Conservation (phyloP, 2,113 vertebrate species). For the Catagonus wagneri region DNA sequence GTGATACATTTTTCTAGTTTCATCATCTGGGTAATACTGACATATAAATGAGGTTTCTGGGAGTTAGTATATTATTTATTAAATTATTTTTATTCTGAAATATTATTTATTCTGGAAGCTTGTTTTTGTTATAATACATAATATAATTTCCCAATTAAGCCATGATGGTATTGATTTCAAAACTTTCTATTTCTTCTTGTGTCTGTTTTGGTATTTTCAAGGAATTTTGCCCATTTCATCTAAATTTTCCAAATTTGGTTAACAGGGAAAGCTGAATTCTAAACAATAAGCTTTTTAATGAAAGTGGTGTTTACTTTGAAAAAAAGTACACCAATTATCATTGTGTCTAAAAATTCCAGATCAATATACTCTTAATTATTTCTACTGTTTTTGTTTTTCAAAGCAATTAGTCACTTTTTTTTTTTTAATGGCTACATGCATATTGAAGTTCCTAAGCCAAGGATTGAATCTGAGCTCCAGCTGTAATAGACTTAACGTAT, state of each 20-base stretch:
- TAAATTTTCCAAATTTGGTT: neutral
- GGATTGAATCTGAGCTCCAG: too few species aligned
- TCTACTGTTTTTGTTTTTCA: neutral
- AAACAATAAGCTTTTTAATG: neutral
- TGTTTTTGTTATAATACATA: neutral
- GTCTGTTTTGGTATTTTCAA: neutral
- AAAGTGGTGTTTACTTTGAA: neutral
- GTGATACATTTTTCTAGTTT: neutral
- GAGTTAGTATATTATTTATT: neutral
- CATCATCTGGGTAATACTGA: neutral
- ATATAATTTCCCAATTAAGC: neutral
- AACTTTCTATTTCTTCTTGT: neutral
- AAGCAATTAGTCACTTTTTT: neutral
- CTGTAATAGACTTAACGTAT: neutral
- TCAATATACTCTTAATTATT: neutral
- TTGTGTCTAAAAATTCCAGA: neutral
- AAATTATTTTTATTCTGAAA: neutral
- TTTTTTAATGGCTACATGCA: too few species aligned
- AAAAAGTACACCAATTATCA: neutral
- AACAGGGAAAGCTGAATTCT: neutral
- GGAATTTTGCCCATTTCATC: neutral
- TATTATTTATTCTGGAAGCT: neutral
- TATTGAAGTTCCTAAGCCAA: too few species aligned
- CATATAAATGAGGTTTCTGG: neutral
- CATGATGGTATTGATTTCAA: neutral